phyloP scores from a whole-genome alignment of 2,797 vertebrate species.

The Phoebastria nigripes region DNA sequence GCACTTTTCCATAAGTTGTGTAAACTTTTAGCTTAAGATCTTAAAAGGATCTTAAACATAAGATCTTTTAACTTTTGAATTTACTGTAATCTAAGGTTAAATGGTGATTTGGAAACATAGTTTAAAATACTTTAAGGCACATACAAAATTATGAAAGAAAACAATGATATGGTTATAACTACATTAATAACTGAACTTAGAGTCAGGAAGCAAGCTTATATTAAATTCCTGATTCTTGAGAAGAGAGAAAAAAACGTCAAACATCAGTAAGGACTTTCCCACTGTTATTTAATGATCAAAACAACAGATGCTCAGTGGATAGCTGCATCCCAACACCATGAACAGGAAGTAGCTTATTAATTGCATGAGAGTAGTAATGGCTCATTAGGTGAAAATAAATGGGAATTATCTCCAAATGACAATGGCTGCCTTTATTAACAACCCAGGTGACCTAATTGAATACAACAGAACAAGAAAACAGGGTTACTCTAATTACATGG shows the following conservation, averaged over 20 bases:
- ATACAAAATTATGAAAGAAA: neutral
- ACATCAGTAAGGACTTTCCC: neutral
- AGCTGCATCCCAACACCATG: neutral
- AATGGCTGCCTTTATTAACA: slow-evolving; percentile 20
- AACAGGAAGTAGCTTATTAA: slow-evolving; percentile 42
- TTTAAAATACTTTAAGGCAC: neutral
- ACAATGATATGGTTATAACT: neutral
- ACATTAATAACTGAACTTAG: neutral
- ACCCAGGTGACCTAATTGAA: slow-evolving; percentile 43
- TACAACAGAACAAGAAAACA: neutral
- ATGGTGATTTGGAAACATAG: neutral
- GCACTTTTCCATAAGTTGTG: neutral
- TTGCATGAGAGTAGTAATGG: neutral
- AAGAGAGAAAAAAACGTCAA: neutral
- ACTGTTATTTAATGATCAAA: slow-evolving; percentile 11
- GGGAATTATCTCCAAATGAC: slow-evolving; percentile 37
- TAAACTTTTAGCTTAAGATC: neutral
- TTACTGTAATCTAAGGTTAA: neutral
- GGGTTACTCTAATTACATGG: slow-evolving; percentile 10
- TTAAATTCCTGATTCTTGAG: neutral
- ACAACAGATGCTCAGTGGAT: slow-evolving; percentile 25
- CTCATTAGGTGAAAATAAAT: slow-evolving; percentile 52
- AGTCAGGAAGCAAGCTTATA: neutral
- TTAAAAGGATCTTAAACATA: neutral
- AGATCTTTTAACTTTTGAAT: neutral